These are phyloP conservation scores for Myathropa florea DNA, from an alignment of 2,888 invertebrate genomes.

Conservation along the genomic window DNA sequence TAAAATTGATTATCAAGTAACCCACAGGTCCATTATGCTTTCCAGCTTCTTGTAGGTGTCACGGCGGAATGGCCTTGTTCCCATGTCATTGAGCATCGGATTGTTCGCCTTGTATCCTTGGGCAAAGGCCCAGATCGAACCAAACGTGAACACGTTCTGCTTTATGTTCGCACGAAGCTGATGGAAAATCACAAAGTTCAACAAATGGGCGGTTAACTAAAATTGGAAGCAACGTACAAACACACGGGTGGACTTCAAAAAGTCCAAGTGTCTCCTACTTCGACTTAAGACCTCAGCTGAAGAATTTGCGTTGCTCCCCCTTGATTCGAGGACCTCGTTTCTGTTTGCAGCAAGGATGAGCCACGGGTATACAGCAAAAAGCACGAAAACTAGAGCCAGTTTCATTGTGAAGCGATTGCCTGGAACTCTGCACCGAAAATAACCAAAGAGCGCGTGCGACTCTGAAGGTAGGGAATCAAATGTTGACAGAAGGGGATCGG, in stretches of 20 bases:
- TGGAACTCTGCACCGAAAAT: background rate
- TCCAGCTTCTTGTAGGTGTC: constrained; percentile 84
- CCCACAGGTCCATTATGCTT: constrained; percentile 82
- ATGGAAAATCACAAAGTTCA: background rate
- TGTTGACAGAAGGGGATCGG: background rate
- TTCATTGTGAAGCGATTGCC: background rate
- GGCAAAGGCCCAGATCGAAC: constrained; percentile 86
- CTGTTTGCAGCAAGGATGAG: background rate
- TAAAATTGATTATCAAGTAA: constrained; percentile 12
- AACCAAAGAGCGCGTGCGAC: background rate
- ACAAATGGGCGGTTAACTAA: background rate
- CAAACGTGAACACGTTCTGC: constrained; percentile 84
- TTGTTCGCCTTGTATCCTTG: constrained; percentile 87
- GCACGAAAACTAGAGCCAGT: background rate
- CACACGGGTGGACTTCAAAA: constrained; percentile 73
- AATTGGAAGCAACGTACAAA: constrained; percentile 72
- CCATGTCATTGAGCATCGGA: constrained; percentile 80
- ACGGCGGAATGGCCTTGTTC: constrained; percentile 82
- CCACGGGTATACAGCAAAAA: background rate
- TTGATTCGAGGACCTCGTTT: background rate
- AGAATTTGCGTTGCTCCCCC: background rate
- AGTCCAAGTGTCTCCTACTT: constrained; percentile 73
- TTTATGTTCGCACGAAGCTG: constrained; percentile 88
- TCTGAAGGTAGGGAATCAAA: background rate
- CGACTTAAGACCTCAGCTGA: constrained; percentile 31